phyloP scores from a whole-genome alignment of 1,140 invertebrate species.

The Drosophila santomea region DNA sequence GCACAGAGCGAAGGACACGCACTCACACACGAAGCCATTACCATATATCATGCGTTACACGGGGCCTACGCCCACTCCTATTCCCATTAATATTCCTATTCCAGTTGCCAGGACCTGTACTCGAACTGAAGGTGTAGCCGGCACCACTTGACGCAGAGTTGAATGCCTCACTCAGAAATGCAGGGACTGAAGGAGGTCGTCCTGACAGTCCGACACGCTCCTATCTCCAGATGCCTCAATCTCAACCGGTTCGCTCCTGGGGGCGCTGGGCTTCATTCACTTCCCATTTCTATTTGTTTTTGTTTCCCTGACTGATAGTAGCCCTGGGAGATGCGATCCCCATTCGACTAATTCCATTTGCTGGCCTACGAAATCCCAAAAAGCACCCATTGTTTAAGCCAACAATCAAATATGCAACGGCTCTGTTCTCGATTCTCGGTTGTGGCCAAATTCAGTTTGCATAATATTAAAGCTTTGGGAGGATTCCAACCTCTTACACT shows the following conservation, averaged over 20 bases:
- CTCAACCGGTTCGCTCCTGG: neutral
- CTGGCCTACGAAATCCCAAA: constrained; percentile 50
- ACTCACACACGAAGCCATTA: constrained; percentile 50
- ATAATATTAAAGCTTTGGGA: constrained; percentile 65
- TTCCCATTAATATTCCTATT: constrained; percentile 41
- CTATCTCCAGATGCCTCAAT: constrained; percentile 38
- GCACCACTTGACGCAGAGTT: constrained; percentile 49
- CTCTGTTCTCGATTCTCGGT: constrained; percentile 6
- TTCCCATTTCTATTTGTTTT: constrained; percentile 33
- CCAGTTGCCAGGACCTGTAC: constrained; percentile 47
- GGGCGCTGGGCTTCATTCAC: neutral
- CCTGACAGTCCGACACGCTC: constrained; percentile 33
- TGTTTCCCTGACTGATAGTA: constrained; percentile 22
- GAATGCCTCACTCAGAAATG: constrained; percentile 67
- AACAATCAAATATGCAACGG: constrained; percentile 73
- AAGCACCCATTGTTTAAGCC: constrained; percentile 64
- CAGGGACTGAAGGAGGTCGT: constrained; percentile 3
- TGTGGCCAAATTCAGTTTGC: constrained; percentile 64
- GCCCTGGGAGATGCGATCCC: constrained; percentile 10
- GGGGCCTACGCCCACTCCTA: constrained; percentile 17
- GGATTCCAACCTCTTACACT: constrained; percentile 21
- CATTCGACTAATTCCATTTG: constrained; percentile 73
- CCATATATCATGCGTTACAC: constrained; percentile 78
- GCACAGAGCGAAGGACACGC: constrained; percentile 29
- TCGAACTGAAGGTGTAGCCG: constrained; percentile 30